phyloP scores from a whole-genome alignment of 2,888 invertebrate species.

The Uloborus plumipes region DNA sequence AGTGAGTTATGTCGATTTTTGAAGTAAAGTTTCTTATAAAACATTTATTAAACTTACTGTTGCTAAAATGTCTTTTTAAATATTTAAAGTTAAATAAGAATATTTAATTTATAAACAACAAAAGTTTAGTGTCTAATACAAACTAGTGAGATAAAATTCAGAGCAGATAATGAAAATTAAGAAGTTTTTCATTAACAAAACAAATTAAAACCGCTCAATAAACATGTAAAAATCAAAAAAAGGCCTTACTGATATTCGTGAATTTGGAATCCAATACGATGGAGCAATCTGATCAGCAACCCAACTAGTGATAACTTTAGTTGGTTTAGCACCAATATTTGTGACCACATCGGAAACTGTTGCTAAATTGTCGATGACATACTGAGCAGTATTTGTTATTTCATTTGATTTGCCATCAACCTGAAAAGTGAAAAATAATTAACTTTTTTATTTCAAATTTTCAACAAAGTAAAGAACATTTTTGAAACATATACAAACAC shows the following conservation, averaged over 20 bases:
- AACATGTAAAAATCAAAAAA: not conserved
- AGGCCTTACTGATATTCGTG: slow-evolving; percentile 78
- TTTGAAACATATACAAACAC: not conserved
- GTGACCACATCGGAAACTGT: slow-evolving; percentile 78
- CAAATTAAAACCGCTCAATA: no score
- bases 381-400: slow-evolving; percentile 76
- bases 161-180: no score
- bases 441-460: not conserved
- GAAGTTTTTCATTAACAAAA: no score
- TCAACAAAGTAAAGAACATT: not conserved
- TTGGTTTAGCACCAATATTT: slow-evolving; percentile 80
- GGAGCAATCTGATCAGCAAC: slow-evolving; percentile 85
- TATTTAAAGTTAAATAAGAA: no score
- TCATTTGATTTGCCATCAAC: slow-evolving; percentile 71
- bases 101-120: no score
- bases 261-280: slow-evolving; percentile 84
- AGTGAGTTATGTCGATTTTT: no score
- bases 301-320: slow-evolving; percentile 79
- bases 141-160: no score
- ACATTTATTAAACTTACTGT: no score
- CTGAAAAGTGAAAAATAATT: slow-evolving; percentile 22
- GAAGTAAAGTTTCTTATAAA: no score
- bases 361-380: slow-evolving; percentile 78
- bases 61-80: no score
- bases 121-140: no score